Percentiles rank a stretch among this genome's conserved stretches.
Conservation (phyloP, 1,140 invertebrate species). For the Formica selysi region DNA sequence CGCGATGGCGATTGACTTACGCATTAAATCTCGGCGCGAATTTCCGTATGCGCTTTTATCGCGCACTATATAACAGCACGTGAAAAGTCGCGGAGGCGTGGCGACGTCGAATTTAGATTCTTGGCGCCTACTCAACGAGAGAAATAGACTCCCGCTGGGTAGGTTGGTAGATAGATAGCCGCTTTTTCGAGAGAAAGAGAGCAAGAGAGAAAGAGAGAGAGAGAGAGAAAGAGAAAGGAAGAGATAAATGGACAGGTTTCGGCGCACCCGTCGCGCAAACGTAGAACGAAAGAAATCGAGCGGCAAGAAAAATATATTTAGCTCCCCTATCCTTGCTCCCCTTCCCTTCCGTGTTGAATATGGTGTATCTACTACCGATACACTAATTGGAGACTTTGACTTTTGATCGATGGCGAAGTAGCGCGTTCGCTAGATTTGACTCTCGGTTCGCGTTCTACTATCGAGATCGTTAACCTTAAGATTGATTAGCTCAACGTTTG, state of each 20-base stretch:
- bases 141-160: slow-evolving; percentile 50
- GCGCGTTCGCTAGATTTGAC: slow-evolving; percentile 22
- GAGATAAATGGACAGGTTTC: slow-evolving; percentile 5
- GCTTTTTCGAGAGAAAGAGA: slow-evolving; percentile 29
- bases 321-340: no score
- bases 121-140: slow-evolving; percentile 63
- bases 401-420: slow-evolving; percentile 35
- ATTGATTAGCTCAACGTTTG: background rate
- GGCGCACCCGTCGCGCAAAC: background rate
- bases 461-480: slow-evolving; percentile 18
- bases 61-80: slow-evolving; percentile 18
- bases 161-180: slow-evolving; percentile 35
- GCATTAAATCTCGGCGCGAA: slow-evolving; percentile 15
- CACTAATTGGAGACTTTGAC: slow-evolving; percentile 27
- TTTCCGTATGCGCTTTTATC: slow-evolving; percentile 32
- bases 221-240: background rate
- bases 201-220: background rate
- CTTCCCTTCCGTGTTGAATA: background rate
- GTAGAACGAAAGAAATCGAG: background rate
- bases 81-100: slow-evolving; percentile 64
- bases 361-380: background rate
- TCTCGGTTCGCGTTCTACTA: background rate
- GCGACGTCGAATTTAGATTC: slow-evolving; percentile 61
- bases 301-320: slow-evolving; percentile 21
- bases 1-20: background rate